Percentiles rank a stretch among this genome's conserved stretches.
These are phyloP conservation scores for Cantharis rustica DNA, from an alignment of 2,888 invertebrate genomes.

Conservation along the genomic window DNA sequence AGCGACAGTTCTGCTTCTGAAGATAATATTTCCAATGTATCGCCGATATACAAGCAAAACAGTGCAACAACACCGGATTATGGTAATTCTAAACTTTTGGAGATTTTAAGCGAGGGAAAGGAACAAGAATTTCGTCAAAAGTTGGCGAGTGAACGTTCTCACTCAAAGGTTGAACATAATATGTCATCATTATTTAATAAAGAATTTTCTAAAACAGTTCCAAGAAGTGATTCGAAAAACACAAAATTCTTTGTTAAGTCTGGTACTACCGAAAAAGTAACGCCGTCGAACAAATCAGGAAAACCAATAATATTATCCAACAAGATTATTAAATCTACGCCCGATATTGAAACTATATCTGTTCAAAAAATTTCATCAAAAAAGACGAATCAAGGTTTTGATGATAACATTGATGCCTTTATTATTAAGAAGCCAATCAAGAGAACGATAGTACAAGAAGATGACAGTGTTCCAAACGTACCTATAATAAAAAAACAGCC, in stretches of 20 bases:
- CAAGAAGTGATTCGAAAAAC: background rate
- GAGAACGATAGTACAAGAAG: constrained; percentile 22
- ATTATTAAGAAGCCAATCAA: constrained; percentile 49
- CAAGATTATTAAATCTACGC: constrained; percentile 49
- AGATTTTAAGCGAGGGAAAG: constrained; percentile 62
- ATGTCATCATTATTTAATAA: background rate
- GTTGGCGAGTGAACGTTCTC: background rate
- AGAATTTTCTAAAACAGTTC: background rate
- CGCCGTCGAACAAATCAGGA: constrained; percentile 29
- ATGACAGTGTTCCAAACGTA: background rate
- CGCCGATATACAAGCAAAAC: background rate
- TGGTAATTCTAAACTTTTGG: constrained; percentile 58
- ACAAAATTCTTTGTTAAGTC: constrained; percentile 31
- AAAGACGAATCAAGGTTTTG: constrained; percentile 44
- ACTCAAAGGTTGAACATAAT: background rate
- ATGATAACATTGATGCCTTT: constrained; percentile 54
- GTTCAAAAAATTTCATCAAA: constrained; percentile 46
- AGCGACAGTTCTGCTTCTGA: background rate
- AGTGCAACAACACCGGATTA: background rate
- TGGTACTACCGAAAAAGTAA: background rate
- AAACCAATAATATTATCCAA: constrained; percentile 53
- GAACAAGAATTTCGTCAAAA: background rate
- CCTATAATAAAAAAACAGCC: constrained; percentile 4
- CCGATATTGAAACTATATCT: constrained; percentile 38
- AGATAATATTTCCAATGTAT: background rate